Evolutionary conservation across 2,113 vertebrate species (phyloP), one percentile per base, ranked within the genome.

Genomic region (Burhinus bistriatus): DNA sequence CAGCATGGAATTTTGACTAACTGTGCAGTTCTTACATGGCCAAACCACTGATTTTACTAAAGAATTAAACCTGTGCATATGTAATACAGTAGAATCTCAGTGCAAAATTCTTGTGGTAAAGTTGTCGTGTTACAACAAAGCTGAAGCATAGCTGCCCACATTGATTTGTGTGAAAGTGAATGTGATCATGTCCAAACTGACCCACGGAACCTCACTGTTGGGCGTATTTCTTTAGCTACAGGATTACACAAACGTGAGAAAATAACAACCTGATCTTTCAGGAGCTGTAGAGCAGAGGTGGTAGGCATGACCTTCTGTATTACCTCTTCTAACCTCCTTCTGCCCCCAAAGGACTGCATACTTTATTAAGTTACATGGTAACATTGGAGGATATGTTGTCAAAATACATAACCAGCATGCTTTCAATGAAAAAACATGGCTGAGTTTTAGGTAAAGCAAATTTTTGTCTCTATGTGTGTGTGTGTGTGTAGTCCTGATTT

Each of bases 131-230:
- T 47, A 22, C 9, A 40, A 1, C 16, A 20, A 66, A 47, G n/a
- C 45, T 13, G 32, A 49, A 42, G 58, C 36, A 11, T 11, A 51
- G 49, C 57, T 36, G 73, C 79, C 65, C 44, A 17, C 14, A 1
- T 27, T 12, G 55, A 73, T 94, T 29, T 80, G 47, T 15, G 55
- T 38, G 73, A 14, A 9, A 10, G 32, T 4, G 49, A 15, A 30
- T 0, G 3, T 2, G 13, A 5, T 25, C 2, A 0, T 42, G 51
- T 40, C 71, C 65, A 51, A 0, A 18, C 4, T 72, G 80, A 79
- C 80, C 57, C 26, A 30, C 18, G 26, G 61, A 38, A 6, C 34
- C 52, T 58, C 70, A 4, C 78, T n/a, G 34, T 11, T 16, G 6
- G 29, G 4, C 44, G 64, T 27, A 3, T 32, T 59, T 30, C 55